Conservation (phyloP, 1,140 invertebrate species). For the Brachionus angularis region DNA sequence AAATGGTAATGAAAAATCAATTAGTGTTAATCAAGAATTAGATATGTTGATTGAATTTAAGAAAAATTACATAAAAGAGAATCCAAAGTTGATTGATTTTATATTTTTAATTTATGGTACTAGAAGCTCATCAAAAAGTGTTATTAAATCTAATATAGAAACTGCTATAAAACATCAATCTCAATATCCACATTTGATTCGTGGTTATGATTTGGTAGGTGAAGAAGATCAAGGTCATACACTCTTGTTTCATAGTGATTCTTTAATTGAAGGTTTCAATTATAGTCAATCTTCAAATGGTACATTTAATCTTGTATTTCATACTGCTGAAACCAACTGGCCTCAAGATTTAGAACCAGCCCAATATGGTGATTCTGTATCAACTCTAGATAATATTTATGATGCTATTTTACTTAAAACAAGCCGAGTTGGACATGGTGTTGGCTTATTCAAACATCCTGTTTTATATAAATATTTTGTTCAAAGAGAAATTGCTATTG, state of each 20-base stretch:
- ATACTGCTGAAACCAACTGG: constrained; percentile 48
- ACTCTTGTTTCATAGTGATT: constrained; percentile 46
- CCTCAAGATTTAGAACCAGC: constrained; percentile 47
- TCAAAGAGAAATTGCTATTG: constrained; percentile 46
- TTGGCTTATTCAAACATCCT: constrained; percentile 47
- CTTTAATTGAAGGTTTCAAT: constrained; percentile 41
- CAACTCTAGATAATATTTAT: constrained; percentile 46
- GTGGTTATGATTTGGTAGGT: constrained; percentile 48
- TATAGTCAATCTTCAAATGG: constrained; percentile 33
- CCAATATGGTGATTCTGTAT: constrained; percentile 45
- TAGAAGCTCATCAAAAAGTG: neutral
- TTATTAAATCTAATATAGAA: neutral
- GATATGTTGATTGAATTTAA: constrained; percentile 11
- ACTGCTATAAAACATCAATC: constrained; percentile 20
- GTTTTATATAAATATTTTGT: constrained; percentile 47
- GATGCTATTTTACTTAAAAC: constrained; percentile 47
- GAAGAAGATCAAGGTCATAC: constrained; percentile 49
- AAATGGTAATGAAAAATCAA: neutral
- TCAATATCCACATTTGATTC: constrained; percentile 48
- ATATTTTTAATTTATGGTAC: constrained; percentile 1
- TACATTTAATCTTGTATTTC: constrained; percentile 47
- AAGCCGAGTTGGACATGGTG: constrained; percentile 48
- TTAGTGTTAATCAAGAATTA: neutral
- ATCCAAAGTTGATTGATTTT: constrained; percentile 37
- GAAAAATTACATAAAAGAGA: neutral